These are phyloP conservation scores for Drosophila cardini DNA, from an alignment of 1,140 invertebrate species.

Conservation along the genomic window DNA sequence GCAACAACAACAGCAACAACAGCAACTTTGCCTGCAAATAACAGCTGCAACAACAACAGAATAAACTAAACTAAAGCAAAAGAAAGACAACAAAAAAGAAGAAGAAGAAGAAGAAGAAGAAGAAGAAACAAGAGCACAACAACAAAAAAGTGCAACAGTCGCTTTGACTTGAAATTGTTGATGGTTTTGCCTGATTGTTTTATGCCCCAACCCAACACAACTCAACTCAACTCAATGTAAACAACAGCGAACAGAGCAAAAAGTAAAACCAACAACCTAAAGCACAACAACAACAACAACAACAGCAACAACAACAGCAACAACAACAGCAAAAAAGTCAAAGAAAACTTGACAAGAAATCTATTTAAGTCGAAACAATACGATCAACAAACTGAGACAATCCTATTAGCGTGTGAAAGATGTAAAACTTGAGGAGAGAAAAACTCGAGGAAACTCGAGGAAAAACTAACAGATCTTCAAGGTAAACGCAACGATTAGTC, in stretches of 20 bases:
- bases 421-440: neutral
- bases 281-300: constrained; percentile 15
- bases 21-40: constrained; percentile 33
- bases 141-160: constrained; percentile 53
- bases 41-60: constrained; percentile 33
- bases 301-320: constrained; percentile 29
- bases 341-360: constrained; percentile 35
- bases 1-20: constrained; percentile 18
- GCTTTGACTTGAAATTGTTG: constrained; percentile 26
- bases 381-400: constrained; percentile 11
- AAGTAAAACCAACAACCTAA: constrained; percentile 6
- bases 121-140: neutral
- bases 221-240: constrained; percentile 31
- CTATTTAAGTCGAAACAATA: constrained; percentile 41
- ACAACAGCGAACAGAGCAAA: constrained; percentile 20
- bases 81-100: constrained; percentile 25
- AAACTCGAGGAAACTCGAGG: neutral
- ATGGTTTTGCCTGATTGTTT: constrained; percentile 45
- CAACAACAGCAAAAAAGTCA: constrained; percentile 8
- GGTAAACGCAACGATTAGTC: neutral
- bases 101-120: constrained; percentile 20
- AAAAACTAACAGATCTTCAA: constrained; percentile 2
- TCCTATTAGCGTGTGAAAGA: constrained; percentile 43
- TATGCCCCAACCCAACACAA: constrained; percentile 8
- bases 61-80: constrained; percentile 5